A percentile compares a stretch with the other conserved stretches of the same genome.
phyloP scores from a whole-genome alignment of 23 tunicate genomes.

The Ciona savignyi region DNA sequence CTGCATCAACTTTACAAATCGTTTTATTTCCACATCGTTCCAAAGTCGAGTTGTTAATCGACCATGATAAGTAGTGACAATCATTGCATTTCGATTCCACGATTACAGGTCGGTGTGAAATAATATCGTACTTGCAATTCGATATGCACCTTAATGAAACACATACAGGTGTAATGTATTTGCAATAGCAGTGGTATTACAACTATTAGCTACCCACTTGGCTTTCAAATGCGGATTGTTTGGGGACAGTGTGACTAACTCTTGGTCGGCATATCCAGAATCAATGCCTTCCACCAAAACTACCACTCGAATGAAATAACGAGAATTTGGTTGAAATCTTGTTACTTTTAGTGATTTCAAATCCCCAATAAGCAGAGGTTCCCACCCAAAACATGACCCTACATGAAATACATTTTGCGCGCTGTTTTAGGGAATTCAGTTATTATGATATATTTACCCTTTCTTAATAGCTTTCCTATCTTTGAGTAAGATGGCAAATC shows the following conservation, averaged over 20 bases:
- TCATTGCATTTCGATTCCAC: not conserved
- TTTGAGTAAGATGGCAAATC: not conserved
- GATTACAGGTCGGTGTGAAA: not conserved
- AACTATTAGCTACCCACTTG: too few relatives aligned
- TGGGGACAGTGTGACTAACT: not conserved
- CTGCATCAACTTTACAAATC: not conserved
- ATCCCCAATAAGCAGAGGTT: not conserved
- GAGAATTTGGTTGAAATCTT: not conserved
- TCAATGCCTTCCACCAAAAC: not conserved
- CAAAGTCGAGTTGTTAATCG: not conserved
- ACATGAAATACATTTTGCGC: too few relatives aligned
- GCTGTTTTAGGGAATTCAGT: too few relatives aligned
- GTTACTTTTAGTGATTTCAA: not conserved
- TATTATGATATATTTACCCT: too few relatives aligned
- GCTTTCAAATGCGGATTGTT: not conserved
- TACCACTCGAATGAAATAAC: not conserved
- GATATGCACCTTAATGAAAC: not conserved
- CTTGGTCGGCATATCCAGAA: not conserved
- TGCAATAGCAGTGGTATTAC: too few relatives aligned
- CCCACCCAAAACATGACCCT: constrained; percentile 1
- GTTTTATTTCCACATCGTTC: not conserved
- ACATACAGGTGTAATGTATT: not conserved
- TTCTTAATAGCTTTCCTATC: not conserved
- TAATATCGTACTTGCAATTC: not conserved
- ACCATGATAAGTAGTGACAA: not conserved